phyloP scores from a whole-genome alignment of 2,888 invertebrate species.

The Epiblema foenella region DNA sequence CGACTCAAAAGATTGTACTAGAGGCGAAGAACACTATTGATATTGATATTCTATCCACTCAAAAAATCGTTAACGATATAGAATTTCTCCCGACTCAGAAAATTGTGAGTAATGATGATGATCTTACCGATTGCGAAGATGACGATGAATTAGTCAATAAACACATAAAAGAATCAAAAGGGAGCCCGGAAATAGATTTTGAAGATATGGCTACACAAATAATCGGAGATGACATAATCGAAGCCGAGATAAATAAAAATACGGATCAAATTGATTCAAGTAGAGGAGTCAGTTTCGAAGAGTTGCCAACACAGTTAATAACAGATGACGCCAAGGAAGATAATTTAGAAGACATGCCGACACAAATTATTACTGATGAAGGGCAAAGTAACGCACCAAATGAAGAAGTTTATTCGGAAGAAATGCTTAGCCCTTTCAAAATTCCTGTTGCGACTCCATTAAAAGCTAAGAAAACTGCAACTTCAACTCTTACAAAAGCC shows the following conservation, averaged over 20 bases:
- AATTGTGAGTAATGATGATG: conserved; percentile 41
- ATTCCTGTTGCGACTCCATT: conserved; percentile 63
- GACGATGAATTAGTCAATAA: conserved; percentile 47
- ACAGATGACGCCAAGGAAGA: conserved; percentile 47
- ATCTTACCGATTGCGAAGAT: conserved; percentile 51
- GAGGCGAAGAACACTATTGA: conserved; percentile 47
- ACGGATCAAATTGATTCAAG: conserved; percentile 49
- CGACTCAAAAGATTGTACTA: conserved; percentile 57
- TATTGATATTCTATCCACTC: conserved; percentile 39
- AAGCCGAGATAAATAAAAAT: conserved; percentile 42
- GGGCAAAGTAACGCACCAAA: conserved; percentile 42
- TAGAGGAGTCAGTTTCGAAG: conserved; percentile 52
- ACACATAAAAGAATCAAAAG: conserved; percentile 32
- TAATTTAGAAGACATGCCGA: conserved; percentile 60
- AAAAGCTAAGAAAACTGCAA: conserved; percentile 56
- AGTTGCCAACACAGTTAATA: conserved; percentile 65
- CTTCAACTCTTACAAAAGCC: conserved; percentile 49
- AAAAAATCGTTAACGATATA: conserved; percentile 40
- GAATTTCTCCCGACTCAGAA: conserved; percentile 39
- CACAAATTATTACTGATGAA: conserved; percentile 61
- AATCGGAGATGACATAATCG: conserved; percentile 36
- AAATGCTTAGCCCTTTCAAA: conserved; percentile 68
- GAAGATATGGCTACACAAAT: conserved; percentile 52
- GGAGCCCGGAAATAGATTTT: conserved; percentile 44
- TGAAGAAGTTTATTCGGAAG: conserved; percentile 47